phyloP scores from a whole-genome alignment of 2,888 invertebrate genomes.

The Sinodicranocentrus sp. region DNA sequence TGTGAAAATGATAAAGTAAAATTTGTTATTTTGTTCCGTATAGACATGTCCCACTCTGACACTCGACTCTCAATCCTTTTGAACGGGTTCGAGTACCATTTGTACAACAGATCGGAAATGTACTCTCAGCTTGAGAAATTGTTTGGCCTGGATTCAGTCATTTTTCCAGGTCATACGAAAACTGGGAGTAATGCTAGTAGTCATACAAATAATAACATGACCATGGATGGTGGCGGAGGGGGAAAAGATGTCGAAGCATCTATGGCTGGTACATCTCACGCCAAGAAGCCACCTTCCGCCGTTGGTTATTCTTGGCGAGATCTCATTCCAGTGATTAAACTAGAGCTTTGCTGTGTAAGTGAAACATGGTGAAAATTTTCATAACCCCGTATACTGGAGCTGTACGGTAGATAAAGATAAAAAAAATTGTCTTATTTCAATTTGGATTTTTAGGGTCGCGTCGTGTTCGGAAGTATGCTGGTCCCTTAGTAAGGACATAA shows the following conservation, averaged over 20 bases:
- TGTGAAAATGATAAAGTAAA: too few species aligned
- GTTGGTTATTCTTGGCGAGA: conserved; percentile 96
- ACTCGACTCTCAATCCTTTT: conserved; percentile 93
- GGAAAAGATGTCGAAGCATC: conserved; percentile 77
- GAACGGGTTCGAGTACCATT: conserved; percentile 96
- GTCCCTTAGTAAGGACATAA: too few species aligned
- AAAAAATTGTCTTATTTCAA: neutral
- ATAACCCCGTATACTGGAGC: too few species aligned
- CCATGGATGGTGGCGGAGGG: conserved; percentile 79
- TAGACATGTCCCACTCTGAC: conserved; percentile 97
- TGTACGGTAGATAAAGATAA: neutral
- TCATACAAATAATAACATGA: conserved; percentile 78
- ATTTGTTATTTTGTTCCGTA: too few species aligned
- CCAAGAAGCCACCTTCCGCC: conserved; percentile 85
- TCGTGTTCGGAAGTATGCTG: conserved; percentile 96
- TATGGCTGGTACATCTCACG: conserved; percentile 77
- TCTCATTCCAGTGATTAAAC: conserved; percentile 96
- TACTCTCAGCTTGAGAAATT: conserved; percentile 92
- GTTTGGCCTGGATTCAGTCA: conserved; percentile 90
- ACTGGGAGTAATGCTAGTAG: conserved; percentile 78
- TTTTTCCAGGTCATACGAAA: conserved; percentile 81
- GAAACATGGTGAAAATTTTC: too few species aligned
- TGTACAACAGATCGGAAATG: conserved; percentile 93
- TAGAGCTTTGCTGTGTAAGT: conserved; percentile 91
- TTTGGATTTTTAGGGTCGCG: conserved; percentile 84